Evolutionary conservation across 1,140 invertebrate genomes (phyloP).

Genomic region (Philopotamus ludificatus): DNA sequence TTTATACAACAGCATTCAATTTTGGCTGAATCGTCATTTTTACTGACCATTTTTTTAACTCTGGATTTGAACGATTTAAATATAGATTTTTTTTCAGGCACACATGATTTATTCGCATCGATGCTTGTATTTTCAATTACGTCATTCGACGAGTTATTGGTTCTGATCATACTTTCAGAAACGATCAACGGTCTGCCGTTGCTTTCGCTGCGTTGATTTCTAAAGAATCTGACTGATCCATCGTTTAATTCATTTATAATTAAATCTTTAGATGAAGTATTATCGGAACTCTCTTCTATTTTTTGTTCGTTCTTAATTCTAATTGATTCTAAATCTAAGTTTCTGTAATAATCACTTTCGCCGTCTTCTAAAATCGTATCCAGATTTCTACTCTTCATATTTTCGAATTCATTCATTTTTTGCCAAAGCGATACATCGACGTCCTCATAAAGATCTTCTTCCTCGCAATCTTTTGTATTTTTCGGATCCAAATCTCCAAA

Average conservation of each 20-base stretch:
- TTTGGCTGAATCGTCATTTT: conserved; percentile 45
- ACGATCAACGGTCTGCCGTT: neutral
- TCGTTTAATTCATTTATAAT: conserved; percentile 33
- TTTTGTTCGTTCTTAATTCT: conserved; percentile 16
- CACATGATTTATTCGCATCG: conserved; percentile 45
- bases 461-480: conserved; percentile 43
- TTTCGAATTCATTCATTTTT: conserved; percentile 27
- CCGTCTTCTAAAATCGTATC: conserved; percentile 55
- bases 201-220: conserved; percentile 19
- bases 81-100: conserved; percentile 46
- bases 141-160: conserved; percentile 41
- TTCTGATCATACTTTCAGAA: conserved; percentile 8
- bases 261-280: conserved; percentile 13
- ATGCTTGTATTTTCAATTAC: conserved; percentile 39
- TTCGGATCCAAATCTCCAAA: conserved; percentile 37
- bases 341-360: conserved; percentile 52
- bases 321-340: conserved; percentile 31
- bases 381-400: conserved; percentile 39
- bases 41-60: conserved; percentile 50
- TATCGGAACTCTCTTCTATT: neutral
- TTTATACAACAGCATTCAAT: conserved; percentile 53
- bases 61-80: conserved; percentile 45
- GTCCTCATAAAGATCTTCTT: conserved; percentile 54
- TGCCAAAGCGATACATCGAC: conserved; percentile 46
- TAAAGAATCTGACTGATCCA: conserved; percentile 32